Evolutionary conservation across 2,888 invertebrate species (phyloP).

Genomic region (Lithophane socia): DNA sequence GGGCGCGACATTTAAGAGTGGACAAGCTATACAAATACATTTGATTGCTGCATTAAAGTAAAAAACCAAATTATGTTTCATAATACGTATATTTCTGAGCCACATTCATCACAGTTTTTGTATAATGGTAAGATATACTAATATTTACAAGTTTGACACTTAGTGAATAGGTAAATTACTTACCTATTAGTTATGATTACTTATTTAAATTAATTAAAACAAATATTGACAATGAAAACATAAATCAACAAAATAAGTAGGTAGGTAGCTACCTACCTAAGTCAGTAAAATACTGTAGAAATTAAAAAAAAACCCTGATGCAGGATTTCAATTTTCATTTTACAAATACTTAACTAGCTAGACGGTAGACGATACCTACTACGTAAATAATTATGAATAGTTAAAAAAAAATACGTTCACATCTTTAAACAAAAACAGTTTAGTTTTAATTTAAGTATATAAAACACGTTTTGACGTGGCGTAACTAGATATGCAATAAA

Average conservation of each 20-base stretch:
- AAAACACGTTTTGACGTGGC: background rate
- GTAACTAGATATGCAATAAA: constrained; percentile 5
- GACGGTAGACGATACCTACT: constrained; percentile 7
- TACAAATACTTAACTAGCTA: constrained; percentile 8
- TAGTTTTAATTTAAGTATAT: background rate
- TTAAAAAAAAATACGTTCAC: background rate
- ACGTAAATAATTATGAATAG: background rate
- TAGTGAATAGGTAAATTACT: constrained; percentile 13
- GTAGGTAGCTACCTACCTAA: background rate
- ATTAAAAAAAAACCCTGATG: constrained; percentile 57
- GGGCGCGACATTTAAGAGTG: no score
- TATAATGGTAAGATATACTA: constrained; percentile 66
- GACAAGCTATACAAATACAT: no score
- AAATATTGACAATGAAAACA: background rate
- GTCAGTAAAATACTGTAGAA: constrained; percentile 4
- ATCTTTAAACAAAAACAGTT: background rate
- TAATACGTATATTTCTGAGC: constrained; percentile 79
- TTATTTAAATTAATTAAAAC: constrained; percentile 2
- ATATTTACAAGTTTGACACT: constrained; percentile 72
- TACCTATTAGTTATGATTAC: constrained; percentile 13
- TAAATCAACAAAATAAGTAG: constrained; percentile 1
- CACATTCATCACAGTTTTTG: constrained; percentile 87
- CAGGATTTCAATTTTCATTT: constrained; percentile 50
- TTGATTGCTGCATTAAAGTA: background rate
- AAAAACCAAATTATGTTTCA: constrained; percentile 27